Evolutionary conservation across 2,797 vertebrate genomes (phyloP).

Genomic region (Telmatherina bonti): DNA sequence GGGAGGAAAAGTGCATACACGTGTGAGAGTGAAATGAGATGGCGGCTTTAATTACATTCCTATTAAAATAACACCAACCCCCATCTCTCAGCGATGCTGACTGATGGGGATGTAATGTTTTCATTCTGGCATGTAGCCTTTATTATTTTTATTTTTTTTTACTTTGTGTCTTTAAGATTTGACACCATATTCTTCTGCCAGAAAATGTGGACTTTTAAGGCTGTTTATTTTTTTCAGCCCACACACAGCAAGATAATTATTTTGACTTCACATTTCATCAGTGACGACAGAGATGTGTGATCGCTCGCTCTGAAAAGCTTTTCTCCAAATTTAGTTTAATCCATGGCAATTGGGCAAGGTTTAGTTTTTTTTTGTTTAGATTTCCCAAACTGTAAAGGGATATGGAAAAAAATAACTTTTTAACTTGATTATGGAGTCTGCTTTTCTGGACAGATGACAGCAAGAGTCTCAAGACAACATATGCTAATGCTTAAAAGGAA

Average conservation of each 20-base stretch:
- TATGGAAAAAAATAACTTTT: constrained; percentile 22
- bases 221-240: constrained; percentile 41
- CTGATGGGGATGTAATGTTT: constrained; percentile 69
- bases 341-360: constrained; percentile 36
- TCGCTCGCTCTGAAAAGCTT: constrained; percentile 38
- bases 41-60: constrained; percentile 79
- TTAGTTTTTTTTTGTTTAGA: constrained; percentile 24
- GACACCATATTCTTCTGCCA: constrained; percentile 65
- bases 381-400: constrained; percentile 30
- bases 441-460: background rate
- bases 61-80: constrained; percentile 75
- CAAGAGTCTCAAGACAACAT: background rate
- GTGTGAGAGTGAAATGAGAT: constrained; percentile 70
- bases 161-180: constrained; percentile 61
- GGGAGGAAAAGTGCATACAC: constrained; percentile 41
- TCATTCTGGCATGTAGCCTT: constrained; percentile 62
- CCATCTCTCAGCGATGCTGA: constrained; percentile 66
- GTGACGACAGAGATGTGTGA: constrained; percentile 50
- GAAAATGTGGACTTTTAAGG: constrained; percentile 62
- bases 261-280: constrained; percentile 55
- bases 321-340: constrained; percentile 37
- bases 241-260: constrained; percentile 48
- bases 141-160: too few relatives aligned
- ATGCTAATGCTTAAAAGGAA: background rate
- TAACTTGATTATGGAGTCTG: constrained; percentile 8